A percentile compares a stretch with the other conserved stretches of the same genome.
phyloP scores from a whole-genome alignment of 2,797 vertebrate species.

The Buphagus erythrorhynchus region DNA sequence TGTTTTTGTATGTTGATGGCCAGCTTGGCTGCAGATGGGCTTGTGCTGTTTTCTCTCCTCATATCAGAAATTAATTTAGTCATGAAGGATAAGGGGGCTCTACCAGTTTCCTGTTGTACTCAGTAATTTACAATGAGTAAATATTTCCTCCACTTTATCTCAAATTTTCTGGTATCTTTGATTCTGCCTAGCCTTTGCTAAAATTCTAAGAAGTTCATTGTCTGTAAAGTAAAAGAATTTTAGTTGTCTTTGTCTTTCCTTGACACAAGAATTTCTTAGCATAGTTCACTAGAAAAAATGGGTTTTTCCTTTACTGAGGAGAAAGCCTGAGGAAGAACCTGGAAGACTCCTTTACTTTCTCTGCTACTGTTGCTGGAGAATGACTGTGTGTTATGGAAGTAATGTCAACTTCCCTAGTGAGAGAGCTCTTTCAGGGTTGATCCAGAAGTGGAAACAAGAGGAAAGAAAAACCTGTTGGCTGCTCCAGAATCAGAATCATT shows the following conservation, averaged over 20 bases:
- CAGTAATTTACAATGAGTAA: neutral
- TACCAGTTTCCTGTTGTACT: neutral
- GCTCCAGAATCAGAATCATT: neutral
- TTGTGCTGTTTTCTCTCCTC: neutral
- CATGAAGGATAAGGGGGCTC: accelerated
- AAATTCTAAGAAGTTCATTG: neutral
- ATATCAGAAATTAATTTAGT: neutral
- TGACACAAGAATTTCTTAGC: neutral
- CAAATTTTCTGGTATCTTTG: neutral
- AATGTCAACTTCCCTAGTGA: neutral
- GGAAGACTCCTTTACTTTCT: neutral
- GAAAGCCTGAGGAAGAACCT: neutral
- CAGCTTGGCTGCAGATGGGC: neutral
- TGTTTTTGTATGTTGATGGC: neutral
- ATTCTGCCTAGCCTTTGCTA: neutral
- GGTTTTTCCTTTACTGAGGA: neutral
- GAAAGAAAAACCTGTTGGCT: neutral
- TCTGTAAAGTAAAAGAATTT: neutral
- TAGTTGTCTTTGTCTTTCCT: neutral
- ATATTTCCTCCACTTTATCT: neutral
- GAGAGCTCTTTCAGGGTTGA: neutral
- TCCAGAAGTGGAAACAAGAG: neutral
- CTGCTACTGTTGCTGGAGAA: neutral
- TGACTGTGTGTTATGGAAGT: neutral
- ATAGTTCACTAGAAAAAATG: neutral